Evolutionary conservation across 2,888 invertebrate genomes (phyloP).

Genomic region (Tiliacea aurago): DNA sequence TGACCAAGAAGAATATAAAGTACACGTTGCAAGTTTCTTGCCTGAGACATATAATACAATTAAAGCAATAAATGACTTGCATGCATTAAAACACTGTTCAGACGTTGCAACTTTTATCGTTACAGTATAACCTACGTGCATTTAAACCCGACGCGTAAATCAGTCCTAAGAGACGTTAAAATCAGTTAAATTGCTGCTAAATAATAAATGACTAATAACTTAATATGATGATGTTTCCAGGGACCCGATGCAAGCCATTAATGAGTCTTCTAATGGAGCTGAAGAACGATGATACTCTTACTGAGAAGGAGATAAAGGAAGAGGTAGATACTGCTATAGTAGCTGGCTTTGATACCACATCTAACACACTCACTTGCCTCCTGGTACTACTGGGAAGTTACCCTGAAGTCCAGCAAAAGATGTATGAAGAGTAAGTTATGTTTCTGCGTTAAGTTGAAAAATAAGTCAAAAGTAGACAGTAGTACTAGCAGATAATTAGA

Average conservation of each 20-base stretch:
- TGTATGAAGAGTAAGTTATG: conserved; percentile 70
- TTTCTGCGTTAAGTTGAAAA: not conserved
- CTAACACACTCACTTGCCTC: conserved; percentile 37
- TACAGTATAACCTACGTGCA: not conserved
- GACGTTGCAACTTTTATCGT: not conserved
- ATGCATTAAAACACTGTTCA: too few species aligned
- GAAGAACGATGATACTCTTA: conserved; percentile 47
- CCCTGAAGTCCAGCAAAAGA: conserved; percentile 74
- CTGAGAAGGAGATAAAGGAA: conserved; percentile 67
- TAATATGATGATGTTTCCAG: conserved; percentile 21
- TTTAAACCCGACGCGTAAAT: not conserved
- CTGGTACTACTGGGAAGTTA: conserved; percentile 66
- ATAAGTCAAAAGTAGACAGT: not conserved
- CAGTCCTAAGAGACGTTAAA: not conserved
- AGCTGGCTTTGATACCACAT: conserved; percentile 60
- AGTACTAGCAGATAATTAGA: too few species aligned
- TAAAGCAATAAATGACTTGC: too few species aligned
- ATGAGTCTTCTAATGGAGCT: conserved; percentile 51
- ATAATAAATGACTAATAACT: not conserved
- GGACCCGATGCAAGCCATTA: conserved; percentile 42
- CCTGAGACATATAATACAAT: too few species aligned
- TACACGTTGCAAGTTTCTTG: too few species aligned
- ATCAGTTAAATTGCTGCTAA: not conserved
- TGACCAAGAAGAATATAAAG: too few species aligned
- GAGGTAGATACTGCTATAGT: conserved; percentile 67